Evolutionary conservation across 1,140 invertebrate species (phyloP), one percentile per base, ranked within the genome.

Genomic region (Muscidifurax raptorellus): DNA sequence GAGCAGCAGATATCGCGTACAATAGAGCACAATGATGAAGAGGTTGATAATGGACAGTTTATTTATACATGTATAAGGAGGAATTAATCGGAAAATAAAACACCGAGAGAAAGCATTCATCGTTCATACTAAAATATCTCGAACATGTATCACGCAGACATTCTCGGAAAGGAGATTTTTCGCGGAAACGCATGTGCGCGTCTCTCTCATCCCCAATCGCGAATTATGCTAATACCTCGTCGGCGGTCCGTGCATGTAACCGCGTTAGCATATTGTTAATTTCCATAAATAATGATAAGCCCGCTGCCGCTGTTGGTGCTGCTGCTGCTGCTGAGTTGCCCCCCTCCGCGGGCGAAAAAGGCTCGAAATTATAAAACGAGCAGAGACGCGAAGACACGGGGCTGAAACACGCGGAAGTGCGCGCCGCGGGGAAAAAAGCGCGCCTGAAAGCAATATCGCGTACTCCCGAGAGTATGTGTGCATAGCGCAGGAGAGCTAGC

Each of bases 221-320:
- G 59, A 80, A 84, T 84, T 75, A 84, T 84, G 83, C 52, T 84
- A 80, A 80, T 84, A 15, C 52, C 10, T 18, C 47, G 28, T 18
- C 47, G 28, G 25, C 10, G 7, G 59, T 32, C 18, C 22, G 44
- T 32, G 67, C 40, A 74, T 64, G 76, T 75, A 47, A 12, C 32
- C 27, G 25, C 72, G 30, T 64, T 75, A 32, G 76, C 67, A 79
- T 84, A 66, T 80, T 66, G 77, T 84, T 84, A 67, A 84, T 80
- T 84, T 84, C 78, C 78, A 84, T 84, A 84, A 84, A 84, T 84
- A 84, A 84, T 75, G 77, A 84, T 84, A 84, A 84, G 69, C 36
- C 47, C 27, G 22, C 22, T 9, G n/a, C n/a, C 30, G 28, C 25
- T 9, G 40, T 22, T 27, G 36, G 32, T 12, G n/a, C 22, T 13